Base-by-base conservation (phyloP, 1,140 invertebrate genomes). In the Rhyzopertha dominica region DNA sequence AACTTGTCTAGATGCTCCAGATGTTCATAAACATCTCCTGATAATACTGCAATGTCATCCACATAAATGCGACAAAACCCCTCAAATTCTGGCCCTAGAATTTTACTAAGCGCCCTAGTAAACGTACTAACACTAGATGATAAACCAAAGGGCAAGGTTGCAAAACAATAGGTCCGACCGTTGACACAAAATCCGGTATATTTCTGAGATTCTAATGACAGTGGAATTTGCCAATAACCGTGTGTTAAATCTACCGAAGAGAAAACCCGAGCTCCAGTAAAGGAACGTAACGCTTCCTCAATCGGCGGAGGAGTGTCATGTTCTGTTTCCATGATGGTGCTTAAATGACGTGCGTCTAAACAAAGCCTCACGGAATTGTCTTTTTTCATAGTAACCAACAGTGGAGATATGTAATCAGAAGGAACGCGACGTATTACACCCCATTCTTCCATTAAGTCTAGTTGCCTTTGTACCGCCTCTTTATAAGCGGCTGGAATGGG, bases 331-430 rank as follows among this genome's bases (percentile, higher is more conserved):
- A 37, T 37, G 3, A 37, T 8, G 12, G 12, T 19, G 18, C 23
- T 37, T 5, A 23, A 19, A 19, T 10, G 5, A 19, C 19, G 16
- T 9, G 35, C 10, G 10, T 23, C 36, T 12, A 38, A 23, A 38
- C 36, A 38, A 20, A 38, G 23, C 7, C 22, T 12, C 2, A 23
- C 12, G 2, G 32, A 22, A 4, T 38, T 23, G 19, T 44, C 34
- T 19, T 44, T 44, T 44, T 38, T 38, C n/a, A 38, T 13, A 38
- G 36, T 22, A n/a, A 20, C 19, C 7, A 38, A 12, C 16, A 38
- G 5, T 8, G 36, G 36, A 4, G 36, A 38, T 7, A 38, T 38
- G 25, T 38, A 23, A 8, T 10, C 8, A 10, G 16, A 10, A 10
- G 35, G 10, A 17, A 13, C 17, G 13, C 23, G 35, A 7, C 19